A percentile compares a stretch with the other conserved stretches of the same genome.
These are phyloP conservation scores for Meiosimyza platycephala DNA, from an alignment of 2,888 invertebrate genomes.

Conservation along the genomic window DNA sequence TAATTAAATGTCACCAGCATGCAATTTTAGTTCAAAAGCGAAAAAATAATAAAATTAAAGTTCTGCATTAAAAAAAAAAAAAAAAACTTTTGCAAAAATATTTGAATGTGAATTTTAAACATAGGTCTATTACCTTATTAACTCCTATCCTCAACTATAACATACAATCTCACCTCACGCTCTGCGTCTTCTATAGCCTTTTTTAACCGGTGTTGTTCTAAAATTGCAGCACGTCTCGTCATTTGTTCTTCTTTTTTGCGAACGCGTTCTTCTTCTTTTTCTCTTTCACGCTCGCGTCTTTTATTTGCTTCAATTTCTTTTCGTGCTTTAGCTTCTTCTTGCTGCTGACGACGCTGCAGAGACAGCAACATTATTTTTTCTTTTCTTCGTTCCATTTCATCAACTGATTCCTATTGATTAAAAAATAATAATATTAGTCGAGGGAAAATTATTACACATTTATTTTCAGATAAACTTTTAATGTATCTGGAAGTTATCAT, in stretches of 20 bases:
- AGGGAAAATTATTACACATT: background rate
- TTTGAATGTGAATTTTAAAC: too few relatives aligned
- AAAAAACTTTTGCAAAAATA: too few relatives aligned
- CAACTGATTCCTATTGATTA: conserved; percentile 77
- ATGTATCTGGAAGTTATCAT: too few relatives aligned
- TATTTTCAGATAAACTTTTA: too few relatives aligned
- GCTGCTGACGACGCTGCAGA: conserved; percentile 88
- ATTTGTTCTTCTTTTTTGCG: conserved; percentile 85
- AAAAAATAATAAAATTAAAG: too few relatives aligned
- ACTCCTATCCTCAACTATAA: too few relatives aligned
- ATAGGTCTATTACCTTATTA: background rate
- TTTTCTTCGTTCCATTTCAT: conserved; percentile 93
- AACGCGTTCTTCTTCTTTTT: conserved; percentile 79
- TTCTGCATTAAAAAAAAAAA: too few relatives aligned
- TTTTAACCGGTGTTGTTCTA: conserved; percentile 93
- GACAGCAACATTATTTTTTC: conserved; percentile 91
- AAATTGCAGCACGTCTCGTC: conserved; percentile 85
- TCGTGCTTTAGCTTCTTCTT: conserved; percentile 85
- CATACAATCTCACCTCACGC: conserved; percentile 73
- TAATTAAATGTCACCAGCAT: too few relatives aligned
- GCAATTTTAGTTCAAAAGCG: too few relatives aligned
- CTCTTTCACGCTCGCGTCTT: conserved; percentile 80
- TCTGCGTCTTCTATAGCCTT: conserved; percentile 94
- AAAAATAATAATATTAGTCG: conserved; percentile 3
- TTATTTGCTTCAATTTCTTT: conserved; percentile 86